These are phyloP conservation scores for Bradysia coprophila DNA, from an alignment of 1,140 invertebrate genomes.

Conservation along the genomic window DNA sequence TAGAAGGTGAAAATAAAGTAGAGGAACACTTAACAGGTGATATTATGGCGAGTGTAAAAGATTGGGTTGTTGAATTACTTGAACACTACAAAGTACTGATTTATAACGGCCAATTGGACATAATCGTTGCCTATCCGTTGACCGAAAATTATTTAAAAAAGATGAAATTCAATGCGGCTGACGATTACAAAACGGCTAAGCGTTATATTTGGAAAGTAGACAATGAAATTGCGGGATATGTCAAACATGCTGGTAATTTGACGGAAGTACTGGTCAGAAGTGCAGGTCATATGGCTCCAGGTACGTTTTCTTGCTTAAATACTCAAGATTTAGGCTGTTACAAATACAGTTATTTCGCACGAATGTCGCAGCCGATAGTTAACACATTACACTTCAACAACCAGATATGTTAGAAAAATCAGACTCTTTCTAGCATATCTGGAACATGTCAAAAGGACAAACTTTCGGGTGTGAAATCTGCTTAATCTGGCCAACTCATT, in stretches of 20 bases:
- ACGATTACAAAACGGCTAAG: constrained; percentile 40
- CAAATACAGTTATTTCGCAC: background rate
- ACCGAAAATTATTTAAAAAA: constrained; percentile 51
- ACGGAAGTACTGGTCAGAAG: constrained; percentile 63
- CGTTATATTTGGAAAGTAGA: constrained; percentile 49
- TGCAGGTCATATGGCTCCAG: constrained; percentile 70
- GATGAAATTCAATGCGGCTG: constrained; percentile 43
- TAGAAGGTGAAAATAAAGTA: constrained; percentile 31
- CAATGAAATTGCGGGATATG: constrained; percentile 55
- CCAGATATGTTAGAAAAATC: no score
- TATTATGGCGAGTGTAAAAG: constrained; percentile 65
- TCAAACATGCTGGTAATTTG: constrained; percentile 48
- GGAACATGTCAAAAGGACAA: no score
- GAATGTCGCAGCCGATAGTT: no score
- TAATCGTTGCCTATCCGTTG: constrained; percentile 63
- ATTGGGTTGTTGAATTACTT: constrained; percentile 49
- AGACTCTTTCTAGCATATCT: no score
- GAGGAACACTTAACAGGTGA: constrained; percentile 52
- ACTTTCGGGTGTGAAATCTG: no score
- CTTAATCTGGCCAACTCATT: no score
- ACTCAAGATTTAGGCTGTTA: no score
- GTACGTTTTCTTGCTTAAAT: no score
- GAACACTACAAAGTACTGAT: constrained; percentile 47
- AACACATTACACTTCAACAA: no score
- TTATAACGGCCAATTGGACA: constrained; percentile 71